Percentiles rank a stretch among this genome's conserved stretches.
Conservation (phyloP, 2,797 vertebrate species). For the Brachymystax lenok region DNA sequence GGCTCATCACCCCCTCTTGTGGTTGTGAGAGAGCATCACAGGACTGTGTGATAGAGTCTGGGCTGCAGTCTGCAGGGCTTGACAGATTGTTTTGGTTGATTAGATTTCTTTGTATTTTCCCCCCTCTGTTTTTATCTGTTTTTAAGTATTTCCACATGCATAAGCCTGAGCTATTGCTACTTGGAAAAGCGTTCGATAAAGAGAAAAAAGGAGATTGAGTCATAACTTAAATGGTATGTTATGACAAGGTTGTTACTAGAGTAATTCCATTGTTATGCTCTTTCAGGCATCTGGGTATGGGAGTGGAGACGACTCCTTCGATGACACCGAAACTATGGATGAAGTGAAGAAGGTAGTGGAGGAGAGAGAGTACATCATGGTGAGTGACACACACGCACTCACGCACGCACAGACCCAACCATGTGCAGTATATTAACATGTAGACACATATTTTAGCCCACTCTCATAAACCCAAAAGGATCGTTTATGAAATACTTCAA, state of each 20-base stretch:
- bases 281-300: conserved; percentile 86
- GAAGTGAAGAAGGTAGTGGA: conserved; percentile 78
- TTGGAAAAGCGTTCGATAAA: not conserved
- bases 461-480: not conserved
- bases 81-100: not conserved
- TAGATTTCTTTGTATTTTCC: not conserved
- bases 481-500: not conserved
- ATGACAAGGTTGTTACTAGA: not conserved
- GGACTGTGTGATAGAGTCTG: not conserved
- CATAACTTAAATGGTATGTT: not conserved
- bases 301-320: conserved; percentile 79
- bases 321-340: conserved; percentile 70
- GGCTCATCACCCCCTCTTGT: conserved; percentile 53
- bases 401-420: not conserved
- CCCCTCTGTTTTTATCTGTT: not conserved
- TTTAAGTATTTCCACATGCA: not conserved
- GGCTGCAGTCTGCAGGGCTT: not conserved
- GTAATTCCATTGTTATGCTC: not conserved
- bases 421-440: not conserved
- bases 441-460: not conserved
- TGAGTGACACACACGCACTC: conserved; percentile 37
- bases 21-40: conserved; percentile 26
- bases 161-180: not conserved
- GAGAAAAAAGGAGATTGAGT: not conserved
- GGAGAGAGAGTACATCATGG: conserved; percentile 69